phyloP scores from a whole-genome alignment of 2,797 vertebrate species.

The Adelosebastes latens region DNA sequence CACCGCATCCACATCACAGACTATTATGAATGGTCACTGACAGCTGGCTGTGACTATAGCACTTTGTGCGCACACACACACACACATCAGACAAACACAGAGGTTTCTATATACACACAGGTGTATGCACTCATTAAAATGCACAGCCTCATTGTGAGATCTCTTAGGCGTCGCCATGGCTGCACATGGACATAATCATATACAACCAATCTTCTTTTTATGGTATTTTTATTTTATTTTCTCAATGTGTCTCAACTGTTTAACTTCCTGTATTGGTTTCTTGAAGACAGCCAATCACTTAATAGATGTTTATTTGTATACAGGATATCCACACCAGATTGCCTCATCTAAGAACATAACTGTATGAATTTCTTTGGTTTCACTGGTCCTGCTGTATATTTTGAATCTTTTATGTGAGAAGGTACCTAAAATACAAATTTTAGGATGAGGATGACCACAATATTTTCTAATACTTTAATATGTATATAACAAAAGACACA shows the following conservation, averaged over 20 bases:
- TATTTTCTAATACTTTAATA: background rate
- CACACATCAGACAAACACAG: background rate
- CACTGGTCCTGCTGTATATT: conserved; percentile 13
- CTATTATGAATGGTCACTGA: conserved; percentile 89
- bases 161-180: conserved; percentile 3
- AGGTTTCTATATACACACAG: background rate
- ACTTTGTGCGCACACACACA: background rate
- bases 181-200: conserved; percentile 4
- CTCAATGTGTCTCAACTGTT: background rate
- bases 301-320: conserved; percentile 27
- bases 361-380: background rate
- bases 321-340: conserved; percentile 1
- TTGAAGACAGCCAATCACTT: background rate
- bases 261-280: background rate
- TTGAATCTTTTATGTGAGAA: conserved; percentile 1
- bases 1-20: conserved; percentile 67
- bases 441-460: background rate
- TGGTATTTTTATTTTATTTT: conserved; percentile 16
- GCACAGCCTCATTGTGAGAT: conserved; percentile 13
- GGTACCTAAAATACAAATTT: background rate
- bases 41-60: conserved; percentile 41
- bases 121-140: conserved; percentile 9
- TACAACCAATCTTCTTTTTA: background rate
- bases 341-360: background rate
- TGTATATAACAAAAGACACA: background rate